Percentiles rank a stretch among this genome's conserved stretches.
Conservation (phyloP, 2,113 vertebrate species). For the Piaya cayana region DNA sequence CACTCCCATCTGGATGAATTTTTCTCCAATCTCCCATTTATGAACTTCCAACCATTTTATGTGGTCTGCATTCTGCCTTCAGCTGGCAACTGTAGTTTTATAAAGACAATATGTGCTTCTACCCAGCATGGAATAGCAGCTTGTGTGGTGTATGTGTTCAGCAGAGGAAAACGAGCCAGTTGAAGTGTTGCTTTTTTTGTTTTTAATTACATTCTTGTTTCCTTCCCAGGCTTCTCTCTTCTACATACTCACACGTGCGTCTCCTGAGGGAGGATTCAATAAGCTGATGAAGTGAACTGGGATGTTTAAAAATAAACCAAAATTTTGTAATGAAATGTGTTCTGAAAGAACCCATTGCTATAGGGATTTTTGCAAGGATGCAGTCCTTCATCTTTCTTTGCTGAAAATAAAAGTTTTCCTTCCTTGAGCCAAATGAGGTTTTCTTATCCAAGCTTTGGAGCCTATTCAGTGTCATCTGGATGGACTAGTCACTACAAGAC, state of each 20-base stretch:
- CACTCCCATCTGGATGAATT: constrained; percentile 22
- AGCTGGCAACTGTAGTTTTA: constrained; percentile 31
- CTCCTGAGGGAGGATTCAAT: constrained; percentile 40
- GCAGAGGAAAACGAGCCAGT: constrained; percentile 35
- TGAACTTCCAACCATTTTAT: constrained; percentile 53
- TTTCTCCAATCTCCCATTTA: constrained; percentile 12
- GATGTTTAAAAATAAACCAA: constrained; percentile 59
- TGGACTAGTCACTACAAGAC: constrained; percentile 28
- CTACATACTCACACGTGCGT: constrained; percentile 19
- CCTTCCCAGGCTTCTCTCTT: constrained; percentile 64
- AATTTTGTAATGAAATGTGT: background rate
- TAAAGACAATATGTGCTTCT: constrained; percentile 54
- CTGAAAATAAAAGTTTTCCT: constrained; percentile 34
- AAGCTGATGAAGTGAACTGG: constrained; percentile 19
- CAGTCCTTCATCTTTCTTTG: background rate
- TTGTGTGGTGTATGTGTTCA: constrained; percentile 55
- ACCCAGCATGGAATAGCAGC: constrained; percentile 32
- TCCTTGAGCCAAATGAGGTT: background rate
- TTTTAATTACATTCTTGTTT: constrained; percentile 69
- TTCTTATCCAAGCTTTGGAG: constrained; percentile 43
- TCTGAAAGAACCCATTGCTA: constrained; percentile 2
- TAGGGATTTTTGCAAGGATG: constrained; percentile 12
- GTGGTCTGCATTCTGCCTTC: constrained; percentile 54
- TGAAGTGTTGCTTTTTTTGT: constrained; percentile 62
- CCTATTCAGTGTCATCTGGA: background rate